Conservation (phyloP, 1,140 invertebrate genomes). For the Hermetia illucens region DNA sequence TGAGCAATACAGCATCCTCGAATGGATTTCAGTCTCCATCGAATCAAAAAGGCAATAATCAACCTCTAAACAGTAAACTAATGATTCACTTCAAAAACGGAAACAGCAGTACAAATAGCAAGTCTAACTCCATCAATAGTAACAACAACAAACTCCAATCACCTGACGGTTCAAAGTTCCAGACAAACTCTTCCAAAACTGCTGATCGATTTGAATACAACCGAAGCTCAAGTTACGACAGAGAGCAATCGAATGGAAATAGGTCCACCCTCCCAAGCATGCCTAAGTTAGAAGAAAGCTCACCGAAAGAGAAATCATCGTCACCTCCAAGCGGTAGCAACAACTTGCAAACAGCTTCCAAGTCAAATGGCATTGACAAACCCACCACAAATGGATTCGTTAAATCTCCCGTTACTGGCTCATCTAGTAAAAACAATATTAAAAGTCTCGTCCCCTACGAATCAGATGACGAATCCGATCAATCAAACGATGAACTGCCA, state of each 20-base stretch:
- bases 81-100: slow-evolving; percentile 9
- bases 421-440: too few relatives aligned
- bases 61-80: slow-evolving; percentile 5
- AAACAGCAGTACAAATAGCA: background rate
- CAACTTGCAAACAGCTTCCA: too few relatives aligned
- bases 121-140: background rate
- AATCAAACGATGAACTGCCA: slow-evolving; percentile 13
- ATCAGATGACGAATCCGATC: slow-evolving; percentile 18
- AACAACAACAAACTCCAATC: slow-evolving; percentile 9
- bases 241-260: too few relatives aligned
- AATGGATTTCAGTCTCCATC: background rate
- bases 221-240: too few relatives aligned
- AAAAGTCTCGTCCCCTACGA: slow-evolving; percentile 29
- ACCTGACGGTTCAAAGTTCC: background rate
- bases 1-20: slow-evolving; percentile 9
- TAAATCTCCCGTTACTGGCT: too few relatives aligned
- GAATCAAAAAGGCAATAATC: background rate
- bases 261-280: too few relatives aligned
- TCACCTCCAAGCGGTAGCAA: too few relatives aligned
- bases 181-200: too few relatives aligned
- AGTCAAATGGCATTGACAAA: too few relatives aligned
- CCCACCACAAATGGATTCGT: too few relatives aligned
- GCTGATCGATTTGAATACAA: too few relatives aligned
- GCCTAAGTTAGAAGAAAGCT: slow-evolving; percentile 6
- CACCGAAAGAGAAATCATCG: background rate